Evolutionary conservation across 1,140 invertebrate genomes (phyloP).

Genomic region (Arctopsyche grandis): DNA sequence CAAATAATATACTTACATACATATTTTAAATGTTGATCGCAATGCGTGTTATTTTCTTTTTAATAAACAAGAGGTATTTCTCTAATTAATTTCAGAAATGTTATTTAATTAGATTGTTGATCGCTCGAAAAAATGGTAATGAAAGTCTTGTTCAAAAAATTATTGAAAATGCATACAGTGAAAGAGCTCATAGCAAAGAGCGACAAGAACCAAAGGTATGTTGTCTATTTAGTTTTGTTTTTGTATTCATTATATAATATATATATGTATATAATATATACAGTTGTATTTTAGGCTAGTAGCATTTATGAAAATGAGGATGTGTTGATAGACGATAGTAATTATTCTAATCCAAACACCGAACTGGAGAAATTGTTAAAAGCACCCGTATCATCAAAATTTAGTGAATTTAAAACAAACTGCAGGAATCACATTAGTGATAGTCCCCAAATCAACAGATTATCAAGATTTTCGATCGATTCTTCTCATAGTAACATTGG

Average conservation of each 20-base stretch:
- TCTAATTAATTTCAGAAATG: conserved; percentile 25
- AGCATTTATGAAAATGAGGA: background rate
- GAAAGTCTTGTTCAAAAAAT: conserved; percentile 25
- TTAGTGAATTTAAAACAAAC: background rate
- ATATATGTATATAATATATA: background rate
- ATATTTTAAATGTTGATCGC: too few relatives aligned
- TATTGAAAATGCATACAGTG: conserved; percentile 18
- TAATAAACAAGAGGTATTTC: too few relatives aligned
- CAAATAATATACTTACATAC: too few relatives aligned
- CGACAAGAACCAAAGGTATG: conserved; percentile 3
- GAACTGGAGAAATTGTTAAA: conserved; percentile 33
- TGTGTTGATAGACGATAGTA: background rate
- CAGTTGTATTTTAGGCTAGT: background rate
- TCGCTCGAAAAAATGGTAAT: conserved; percentile 1
- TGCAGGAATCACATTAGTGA: background rate
- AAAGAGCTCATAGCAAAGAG: conserved; percentile 18
- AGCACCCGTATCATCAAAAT: background rate
- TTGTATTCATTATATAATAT: background rate
- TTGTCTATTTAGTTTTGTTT: background rate
- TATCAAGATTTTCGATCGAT: background rate
- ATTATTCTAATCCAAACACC: background rate
- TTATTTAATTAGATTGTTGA: conserved; percentile 25
- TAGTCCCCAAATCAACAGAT: too few relatives aligned
- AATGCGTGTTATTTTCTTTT: too few relatives aligned
- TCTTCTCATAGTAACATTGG: background rate